Evolutionary conservation across 2,888 invertebrate genomes (phyloP).

Genomic region (Pandemis cinnamomeana): DNA sequence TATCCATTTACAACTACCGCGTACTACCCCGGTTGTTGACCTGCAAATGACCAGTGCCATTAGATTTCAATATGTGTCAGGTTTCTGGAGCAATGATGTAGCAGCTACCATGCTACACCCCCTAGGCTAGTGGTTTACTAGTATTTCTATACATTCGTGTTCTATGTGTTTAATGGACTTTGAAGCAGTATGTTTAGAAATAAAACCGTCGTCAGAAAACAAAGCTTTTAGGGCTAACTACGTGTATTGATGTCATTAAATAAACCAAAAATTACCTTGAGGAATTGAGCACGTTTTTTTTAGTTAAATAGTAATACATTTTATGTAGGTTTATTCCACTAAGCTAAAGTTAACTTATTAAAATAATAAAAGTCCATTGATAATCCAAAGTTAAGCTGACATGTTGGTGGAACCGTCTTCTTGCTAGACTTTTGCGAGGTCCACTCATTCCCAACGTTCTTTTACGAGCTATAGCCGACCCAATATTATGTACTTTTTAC

Average conservation of each 20-base stretch:
- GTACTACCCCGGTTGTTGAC: not conserved
- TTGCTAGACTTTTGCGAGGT: conserved; percentile 49
- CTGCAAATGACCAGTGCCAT: conserved; percentile 22
- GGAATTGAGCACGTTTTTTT: too few species aligned
- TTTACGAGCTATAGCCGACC: conserved; percentile 61
- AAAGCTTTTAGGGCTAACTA: too few species aligned
- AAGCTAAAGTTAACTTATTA: too few species aligned
- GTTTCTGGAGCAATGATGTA: conserved; percentile 7
- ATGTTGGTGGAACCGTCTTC: not conserved
- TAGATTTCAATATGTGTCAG: conserved; percentile 30
- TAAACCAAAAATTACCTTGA: too few species aligned
- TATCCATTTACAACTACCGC: not conserved
- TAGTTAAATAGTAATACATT: too few species aligned
- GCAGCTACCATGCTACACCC: not conserved
- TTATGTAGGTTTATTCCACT: too few species aligned
- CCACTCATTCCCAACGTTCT: conserved; percentile 55
- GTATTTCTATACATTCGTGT: not conserved
- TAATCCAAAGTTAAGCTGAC: conserved; percentile 9
- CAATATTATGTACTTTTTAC: conserved; percentile 65
- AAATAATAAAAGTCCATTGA: not conserved
- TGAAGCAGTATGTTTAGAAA: not conserved
- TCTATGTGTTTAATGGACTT: conserved; percentile 11
- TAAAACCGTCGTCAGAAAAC: too few species aligned
- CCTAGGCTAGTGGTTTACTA: not conserved
- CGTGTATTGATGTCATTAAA: too few species aligned